A percentile compares a stretch with the other conserved stretches of the same genome.
phyloP scores from a whole-genome alignment of 2,113 vertebrate species.

The Heteronetta atricapilla region DNA sequence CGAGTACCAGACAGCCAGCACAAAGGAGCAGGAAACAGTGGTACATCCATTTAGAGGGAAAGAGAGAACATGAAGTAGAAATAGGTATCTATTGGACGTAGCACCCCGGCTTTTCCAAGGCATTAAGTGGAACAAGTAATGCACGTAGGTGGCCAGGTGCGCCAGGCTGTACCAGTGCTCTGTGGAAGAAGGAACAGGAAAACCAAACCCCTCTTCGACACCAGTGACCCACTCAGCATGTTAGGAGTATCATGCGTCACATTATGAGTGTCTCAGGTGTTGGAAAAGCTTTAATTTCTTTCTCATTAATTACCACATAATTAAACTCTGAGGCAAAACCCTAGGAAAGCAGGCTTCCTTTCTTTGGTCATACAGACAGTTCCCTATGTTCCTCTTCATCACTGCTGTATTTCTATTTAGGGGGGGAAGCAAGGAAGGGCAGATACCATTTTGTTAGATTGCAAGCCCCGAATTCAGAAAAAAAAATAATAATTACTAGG shows the following conservation, averaged over 20 bases:
- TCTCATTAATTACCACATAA: background rate
- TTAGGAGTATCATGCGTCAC: background rate
- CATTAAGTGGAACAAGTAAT: background rate
- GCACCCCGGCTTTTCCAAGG: background rate
- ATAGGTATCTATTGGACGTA: no score
- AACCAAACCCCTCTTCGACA: background rate
- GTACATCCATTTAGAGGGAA: background rate
- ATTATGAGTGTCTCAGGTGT: background rate
- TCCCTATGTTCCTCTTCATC: background rate
- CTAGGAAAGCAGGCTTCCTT: background rate
- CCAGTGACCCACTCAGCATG: background rate
- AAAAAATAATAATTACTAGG: background rate
- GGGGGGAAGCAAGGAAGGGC: background rate
- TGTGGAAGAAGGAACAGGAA: background rate
- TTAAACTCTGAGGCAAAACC: background rate
- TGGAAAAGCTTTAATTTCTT: background rate
- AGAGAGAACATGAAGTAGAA: background rate
- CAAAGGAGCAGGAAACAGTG: background rate
- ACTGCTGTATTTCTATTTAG: background rate
- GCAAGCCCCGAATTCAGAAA: background rate
- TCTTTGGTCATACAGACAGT: background rate
- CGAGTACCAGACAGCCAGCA: background rate
- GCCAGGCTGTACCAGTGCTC: background rate
- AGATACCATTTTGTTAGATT: background rate
- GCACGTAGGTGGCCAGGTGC: background rate